Conservation (phyloP, 2,797 vertebrate genomes). For the Semotilus atromaculatus region DNA sequence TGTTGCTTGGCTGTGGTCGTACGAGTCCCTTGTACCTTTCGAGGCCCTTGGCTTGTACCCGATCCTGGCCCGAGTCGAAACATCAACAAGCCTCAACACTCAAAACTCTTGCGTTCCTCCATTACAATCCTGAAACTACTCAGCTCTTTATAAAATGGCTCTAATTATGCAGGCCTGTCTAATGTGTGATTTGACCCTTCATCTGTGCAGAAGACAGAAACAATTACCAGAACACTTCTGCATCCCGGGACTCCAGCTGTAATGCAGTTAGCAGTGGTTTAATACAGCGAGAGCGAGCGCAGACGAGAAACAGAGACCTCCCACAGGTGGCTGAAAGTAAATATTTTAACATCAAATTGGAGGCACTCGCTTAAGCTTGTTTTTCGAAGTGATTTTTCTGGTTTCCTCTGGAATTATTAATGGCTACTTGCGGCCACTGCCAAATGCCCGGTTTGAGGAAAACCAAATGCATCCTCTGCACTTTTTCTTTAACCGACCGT, state of each 20-base stretch:
- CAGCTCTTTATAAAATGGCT: not conserved
- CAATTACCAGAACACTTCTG: conserved; percentile 41
- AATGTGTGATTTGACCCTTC: conserved; percentile 4
- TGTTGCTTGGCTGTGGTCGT: not conserved
- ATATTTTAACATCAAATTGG: conserved; percentile 62
- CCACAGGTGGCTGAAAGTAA: conserved; percentile 53
- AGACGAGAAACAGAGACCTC: conserved; percentile 48
- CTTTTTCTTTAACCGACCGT: conserved; percentile 43
- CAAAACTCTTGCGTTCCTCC: not conserved
- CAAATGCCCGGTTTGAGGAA: conserved; percentile 58
- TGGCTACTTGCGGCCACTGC: conserved; percentile 58
- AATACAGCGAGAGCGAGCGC: conserved; percentile 24
- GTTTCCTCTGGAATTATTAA: conserved; percentile 59
- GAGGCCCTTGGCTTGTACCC: not conserved
- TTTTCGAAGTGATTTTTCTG: conserved; percentile 52
- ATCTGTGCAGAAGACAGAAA: conserved; percentile 37
- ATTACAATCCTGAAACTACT: not conserved
- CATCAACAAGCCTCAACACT: not conserved
- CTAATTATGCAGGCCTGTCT: not conserved
- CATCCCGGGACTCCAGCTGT: conserved; percentile 29
- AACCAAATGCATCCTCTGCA: conserved; percentile 57
- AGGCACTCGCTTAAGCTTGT: conserved; percentile 41
- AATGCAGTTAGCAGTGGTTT: conserved; percentile 44
- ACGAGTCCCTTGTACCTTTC: not conserved
- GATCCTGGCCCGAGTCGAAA: not conserved